Percentiles rank a stretch among this genome's conserved stretches.
Conservation (phyloP, 2,113 vertebrate genomes). For the Machaerirhynchus nigripectus region DNA sequence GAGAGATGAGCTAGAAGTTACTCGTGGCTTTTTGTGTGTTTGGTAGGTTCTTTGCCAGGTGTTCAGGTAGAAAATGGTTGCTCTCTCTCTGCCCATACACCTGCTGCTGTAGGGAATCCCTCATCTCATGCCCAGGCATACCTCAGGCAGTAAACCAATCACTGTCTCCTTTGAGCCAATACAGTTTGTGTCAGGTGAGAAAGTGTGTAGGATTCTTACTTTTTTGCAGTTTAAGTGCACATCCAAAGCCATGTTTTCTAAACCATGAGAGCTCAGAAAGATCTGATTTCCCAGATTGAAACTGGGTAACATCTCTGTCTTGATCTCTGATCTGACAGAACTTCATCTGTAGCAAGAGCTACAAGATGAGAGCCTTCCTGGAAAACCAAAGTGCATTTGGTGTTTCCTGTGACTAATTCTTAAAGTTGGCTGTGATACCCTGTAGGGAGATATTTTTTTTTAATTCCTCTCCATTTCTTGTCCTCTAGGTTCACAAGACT, state of each 20-base stretch:
- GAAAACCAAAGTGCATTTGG: background rate
- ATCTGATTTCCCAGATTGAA: background rate
- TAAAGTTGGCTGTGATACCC: background rate
- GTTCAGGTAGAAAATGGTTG: background rate
- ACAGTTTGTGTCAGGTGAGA: background rate
- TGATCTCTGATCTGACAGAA: background rate
- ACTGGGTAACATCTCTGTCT: background rate
- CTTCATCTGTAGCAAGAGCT: background rate
- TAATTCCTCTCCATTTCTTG: background rate
- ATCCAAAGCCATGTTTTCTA: background rate
- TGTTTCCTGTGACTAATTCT: background rate
- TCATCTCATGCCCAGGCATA: background rate
- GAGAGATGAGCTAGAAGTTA: background rate
- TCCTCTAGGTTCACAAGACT: slow-evolving; percentile 83
- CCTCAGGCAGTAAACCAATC: background rate
- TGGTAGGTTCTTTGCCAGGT: background rate
- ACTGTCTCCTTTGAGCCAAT: background rate
- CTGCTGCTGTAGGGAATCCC: background rate
- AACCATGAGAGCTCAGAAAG: background rate
- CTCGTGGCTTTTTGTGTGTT: background rate
- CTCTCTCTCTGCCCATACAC: background rate
- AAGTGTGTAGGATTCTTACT: background rate
- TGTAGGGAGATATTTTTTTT: background rate
- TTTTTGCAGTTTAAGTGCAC: background rate
- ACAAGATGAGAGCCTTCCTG: background rate